Base-by-base conservation (phyloP, 2,113 vertebrate genomes). In the Vireo altiloquus region DNA sequence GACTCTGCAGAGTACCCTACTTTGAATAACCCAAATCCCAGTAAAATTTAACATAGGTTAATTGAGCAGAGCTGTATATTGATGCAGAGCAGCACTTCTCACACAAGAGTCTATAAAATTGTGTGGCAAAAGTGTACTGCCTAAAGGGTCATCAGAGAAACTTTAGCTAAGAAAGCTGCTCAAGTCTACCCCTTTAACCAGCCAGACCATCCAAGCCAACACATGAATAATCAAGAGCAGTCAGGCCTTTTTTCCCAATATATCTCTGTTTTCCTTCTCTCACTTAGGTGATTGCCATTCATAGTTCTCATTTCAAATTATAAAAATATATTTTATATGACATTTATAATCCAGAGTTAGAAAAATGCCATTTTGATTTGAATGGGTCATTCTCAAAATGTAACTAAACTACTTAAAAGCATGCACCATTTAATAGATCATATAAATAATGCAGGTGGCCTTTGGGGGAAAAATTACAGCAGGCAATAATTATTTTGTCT, bases 401-500 rank as follows among this genome's bases (percentile, higher is more conserved):
- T 82, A 79, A 86, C 79, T 64, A 71, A 83, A 71, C 50, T 76
- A 35, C 53, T 92, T 84, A 40, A 90, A 86, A 94, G 56, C 82
- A 71, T 82, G 57, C 49, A 71, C 31, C 28, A 44, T 86, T 96
- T 94, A 96, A 95, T 77, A 68, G 52, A 50, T 77, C 35, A 35
- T 81, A 92, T 91, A 78, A 94, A 93, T 91, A 84, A 91, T 63
- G 47, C 64, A 87, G 82, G 57, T 90, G 70, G 74, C 59, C 93
- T 92, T 92, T 71, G 52, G 47, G 57, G 40, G 22, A 4, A 7
- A 35, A 77, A 91, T 71, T 80, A 71, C 49, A 90, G 39, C 18
- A 69, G 42, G 47, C 60, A 89, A 54, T 88, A 90, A 84, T 90
- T 95, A 77, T 80, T 96, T 97, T 82, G 64, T 47, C 87, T 93